Conservation (phyloP, 2,888 invertebrate genomes). For the Ecliptopera silaceata region DNA sequence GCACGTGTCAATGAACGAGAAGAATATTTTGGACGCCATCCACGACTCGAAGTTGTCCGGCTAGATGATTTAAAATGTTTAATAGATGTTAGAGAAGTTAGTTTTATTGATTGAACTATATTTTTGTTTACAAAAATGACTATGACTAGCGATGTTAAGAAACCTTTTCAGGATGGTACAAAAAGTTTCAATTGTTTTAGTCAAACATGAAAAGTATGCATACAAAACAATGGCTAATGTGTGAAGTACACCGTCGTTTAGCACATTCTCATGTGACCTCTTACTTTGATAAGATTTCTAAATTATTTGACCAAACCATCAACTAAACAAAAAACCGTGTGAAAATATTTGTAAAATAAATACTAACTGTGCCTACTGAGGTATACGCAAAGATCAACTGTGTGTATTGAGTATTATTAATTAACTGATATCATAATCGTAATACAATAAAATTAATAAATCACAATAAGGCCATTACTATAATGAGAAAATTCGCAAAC, state of each 20-base stretch:
- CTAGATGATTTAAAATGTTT: constrained; percentile 75
- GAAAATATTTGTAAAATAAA: background rate
- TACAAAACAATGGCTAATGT: constrained; percentile 30
- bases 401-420: too few relatives aligned
- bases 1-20: constrained; percentile 82
- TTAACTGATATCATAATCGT: too few relatives aligned
- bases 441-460: too few relatives aligned
- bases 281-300: background rate
- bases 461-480: too few relatives aligned
- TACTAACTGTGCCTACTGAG: background rate
- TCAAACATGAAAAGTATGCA: background rate
- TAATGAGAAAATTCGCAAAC: too few relatives aligned
- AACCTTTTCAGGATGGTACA: too few relatives aligned
- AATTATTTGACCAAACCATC: background rate
- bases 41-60: constrained; percentile 58
- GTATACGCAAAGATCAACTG: too few relatives aligned
- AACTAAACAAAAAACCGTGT: constrained; percentile 16
- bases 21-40: constrained; percentile 77
- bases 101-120: constrained; percentile 62
- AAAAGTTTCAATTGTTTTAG: too few relatives aligned
- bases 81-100: constrained; percentile 66
- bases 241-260: constrained; percentile 32
- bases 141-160: background rate
- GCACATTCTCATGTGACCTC: constrained; percentile 29
- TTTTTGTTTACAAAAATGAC: constrained; percentile 28